Evolutionary conservation across 2,113 vertebrate species (phyloP).

Genomic region (Acrocephalus arundinaceus): DNA sequence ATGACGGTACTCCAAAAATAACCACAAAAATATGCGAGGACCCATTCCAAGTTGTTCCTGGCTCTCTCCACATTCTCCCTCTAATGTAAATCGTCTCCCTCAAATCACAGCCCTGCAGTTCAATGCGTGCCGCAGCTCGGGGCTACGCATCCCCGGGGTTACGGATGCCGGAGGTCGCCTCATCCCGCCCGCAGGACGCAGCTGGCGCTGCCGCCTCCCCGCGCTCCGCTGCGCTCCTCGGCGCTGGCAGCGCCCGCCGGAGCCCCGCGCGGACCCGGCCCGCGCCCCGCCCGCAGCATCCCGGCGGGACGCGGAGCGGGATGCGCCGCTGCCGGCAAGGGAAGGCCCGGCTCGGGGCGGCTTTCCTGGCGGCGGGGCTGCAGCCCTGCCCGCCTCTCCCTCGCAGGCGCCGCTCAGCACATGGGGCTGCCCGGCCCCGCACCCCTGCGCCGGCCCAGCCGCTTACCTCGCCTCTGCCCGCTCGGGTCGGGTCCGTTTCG

Average conservation of each 20-base stretch:
- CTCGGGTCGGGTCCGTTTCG: background rate
- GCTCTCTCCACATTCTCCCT: background rate
- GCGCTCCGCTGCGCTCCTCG: background rate
- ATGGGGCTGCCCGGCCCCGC: background rate
- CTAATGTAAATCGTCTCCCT: slow-evolving; percentile 12
- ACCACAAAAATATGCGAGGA: slow-evolving; percentile 50
- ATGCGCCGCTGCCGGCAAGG: background rate
- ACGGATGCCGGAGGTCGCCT: background rate
- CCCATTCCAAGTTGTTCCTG: slow-evolving; percentile 55
- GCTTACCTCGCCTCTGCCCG: background rate
- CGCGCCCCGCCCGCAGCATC: background rate
- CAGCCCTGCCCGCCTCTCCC: background rate
- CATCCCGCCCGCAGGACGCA: background rate
- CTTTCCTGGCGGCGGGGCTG: background rate
- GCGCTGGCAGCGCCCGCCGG: background rate
- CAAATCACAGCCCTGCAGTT: background rate
- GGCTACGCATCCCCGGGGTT: background rate
- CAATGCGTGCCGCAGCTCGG: background rate
- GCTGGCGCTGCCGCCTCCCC: background rate
- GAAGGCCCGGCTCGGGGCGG: background rate
- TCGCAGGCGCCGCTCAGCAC: background rate
- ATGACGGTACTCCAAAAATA: slow-evolving; percentile 61
- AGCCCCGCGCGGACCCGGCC: background rate
- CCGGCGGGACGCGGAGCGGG: background rate
- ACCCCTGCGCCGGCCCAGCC: background rate